Conservation (phyloP, 2,113 vertebrate genomes). For the Pelecanoides urinatrix region DNA sequence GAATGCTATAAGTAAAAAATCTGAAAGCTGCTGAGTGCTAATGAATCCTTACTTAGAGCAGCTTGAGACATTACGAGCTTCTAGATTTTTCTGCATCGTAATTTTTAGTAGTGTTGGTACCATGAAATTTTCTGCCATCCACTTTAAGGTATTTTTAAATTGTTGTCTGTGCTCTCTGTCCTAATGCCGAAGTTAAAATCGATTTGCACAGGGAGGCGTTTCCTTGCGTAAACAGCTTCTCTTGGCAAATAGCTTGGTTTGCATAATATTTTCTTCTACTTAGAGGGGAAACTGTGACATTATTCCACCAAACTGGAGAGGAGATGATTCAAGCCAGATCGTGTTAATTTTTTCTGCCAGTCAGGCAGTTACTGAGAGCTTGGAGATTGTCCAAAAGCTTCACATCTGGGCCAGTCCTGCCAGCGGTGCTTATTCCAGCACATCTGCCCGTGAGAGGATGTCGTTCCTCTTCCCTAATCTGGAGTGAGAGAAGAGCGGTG, state of each 20-base stretch:
- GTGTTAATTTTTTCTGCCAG: not conserved
- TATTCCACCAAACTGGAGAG: not conserved
- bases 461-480: not conserved
- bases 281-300: not conserved
- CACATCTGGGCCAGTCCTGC: fast-evolving
- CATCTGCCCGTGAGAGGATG: not conserved
- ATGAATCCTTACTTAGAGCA: not conserved
- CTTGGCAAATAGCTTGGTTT: not conserved
- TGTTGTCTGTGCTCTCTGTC: not conserved
- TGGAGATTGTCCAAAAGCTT: not conserved
- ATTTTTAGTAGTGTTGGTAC: not conserved
- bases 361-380: not conserved
- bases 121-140: not conserved
- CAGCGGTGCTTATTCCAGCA: not conserved
- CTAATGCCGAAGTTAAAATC: not conserved
- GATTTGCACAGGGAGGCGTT: not conserved
- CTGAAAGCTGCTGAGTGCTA: not conserved
- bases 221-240: not conserved
- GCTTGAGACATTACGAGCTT: not conserved
- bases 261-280: not conserved
- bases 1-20: not conserved
- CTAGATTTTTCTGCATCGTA: not conserved
- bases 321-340: not conserved
- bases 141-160: not conserved
- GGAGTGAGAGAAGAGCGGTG: fast-evolving